Percentiles rank a stretch among this genome's conserved stretches.
Evolutionary conservation across 1,140 invertebrate genomes (phyloP).

Genomic region (Scaptomyza graminum): DNA sequence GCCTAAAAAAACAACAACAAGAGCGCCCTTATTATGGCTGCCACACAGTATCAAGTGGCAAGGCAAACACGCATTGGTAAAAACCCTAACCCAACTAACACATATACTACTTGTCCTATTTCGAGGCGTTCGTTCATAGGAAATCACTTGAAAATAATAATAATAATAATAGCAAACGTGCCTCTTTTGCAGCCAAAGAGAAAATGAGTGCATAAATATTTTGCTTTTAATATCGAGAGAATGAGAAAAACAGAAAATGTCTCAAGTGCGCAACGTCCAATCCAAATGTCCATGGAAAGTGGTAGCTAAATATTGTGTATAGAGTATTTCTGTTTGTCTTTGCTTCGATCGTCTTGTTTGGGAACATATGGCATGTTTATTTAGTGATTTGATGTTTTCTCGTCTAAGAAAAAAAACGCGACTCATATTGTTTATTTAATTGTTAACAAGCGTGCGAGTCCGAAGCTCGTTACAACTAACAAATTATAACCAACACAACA

Average conservation of each 20-base stretch:
- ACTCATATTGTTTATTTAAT: slow-evolving; percentile 82
- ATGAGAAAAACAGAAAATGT: slow-evolving; percentile 41
- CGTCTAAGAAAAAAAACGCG: slow-evolving; percentile 47
- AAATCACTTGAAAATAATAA: slow-evolving; percentile 66
- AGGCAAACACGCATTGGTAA: slow-evolving; percentile 38
- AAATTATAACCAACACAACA: slow-evolving; percentile 67
- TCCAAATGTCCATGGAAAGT: slow-evolving; percentile 46
- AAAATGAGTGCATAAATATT: slow-evolving; percentile 78
- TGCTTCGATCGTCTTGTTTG: slow-evolving; percentile 33
- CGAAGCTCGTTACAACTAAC: slow-evolving; percentile 73
- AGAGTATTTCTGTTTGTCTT: slow-evolving; percentile 58
- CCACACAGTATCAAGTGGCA: slow-evolving; percentile 54
- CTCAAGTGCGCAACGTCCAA: slow-evolving; percentile 56
- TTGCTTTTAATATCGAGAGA: slow-evolving; percentile 52
- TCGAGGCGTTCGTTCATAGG: slow-evolving; percentile 65
- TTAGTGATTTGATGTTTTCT: slow-evolving; percentile 75
- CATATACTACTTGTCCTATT: slow-evolving; percentile 44
- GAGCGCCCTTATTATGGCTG: slow-evolving; percentile 35
- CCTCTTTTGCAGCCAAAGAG: slow-evolving; percentile 52
- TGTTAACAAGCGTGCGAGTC: slow-evolving; percentile 74
- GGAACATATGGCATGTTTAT: slow-evolving; percentile 55
- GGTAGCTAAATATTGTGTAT: slow-evolving; percentile 43
- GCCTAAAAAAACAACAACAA: slow-evolving; percentile 46
- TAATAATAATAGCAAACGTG: slow-evolving; percentile 76
- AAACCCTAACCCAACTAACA: slow-evolving; percentile 47